Evolutionary conservation across 2,113 vertebrate species (phyloP).

Genomic region (Salvator merianae): DNA sequence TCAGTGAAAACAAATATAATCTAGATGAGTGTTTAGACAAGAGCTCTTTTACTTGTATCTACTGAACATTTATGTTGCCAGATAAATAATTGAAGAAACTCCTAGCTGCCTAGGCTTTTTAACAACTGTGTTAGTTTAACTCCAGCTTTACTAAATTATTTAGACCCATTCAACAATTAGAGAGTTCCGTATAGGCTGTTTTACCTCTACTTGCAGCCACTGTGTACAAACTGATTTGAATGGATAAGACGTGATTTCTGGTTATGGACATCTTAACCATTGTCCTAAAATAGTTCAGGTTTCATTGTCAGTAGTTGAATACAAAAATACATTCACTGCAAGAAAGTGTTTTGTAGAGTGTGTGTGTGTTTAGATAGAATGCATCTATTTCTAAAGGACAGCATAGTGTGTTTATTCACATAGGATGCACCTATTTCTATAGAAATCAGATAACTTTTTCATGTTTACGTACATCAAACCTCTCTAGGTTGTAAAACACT

Average conservation of each 20-base stretch:
- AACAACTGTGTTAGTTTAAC: conserved; percentile 34
- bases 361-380: neutral
- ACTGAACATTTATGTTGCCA: conserved; percentile 1
- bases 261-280: conserved; percentile 32
- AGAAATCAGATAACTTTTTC: neutral
- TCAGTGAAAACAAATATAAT: conserved; percentile 31
- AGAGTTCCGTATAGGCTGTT: neutral
- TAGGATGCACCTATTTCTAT: neutral
- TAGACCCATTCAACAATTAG: conserved; percentile 40
- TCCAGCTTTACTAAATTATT: conserved; percentile 49
- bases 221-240: neutral
- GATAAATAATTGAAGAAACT: conserved; percentile 49
- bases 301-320: conserved; percentile 32
- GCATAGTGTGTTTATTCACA: neutral
- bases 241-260: neutral
- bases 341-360: neutral
- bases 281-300: neutral
- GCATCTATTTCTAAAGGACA: neutral
- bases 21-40: conserved; percentile 13
- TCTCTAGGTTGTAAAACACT: neutral
- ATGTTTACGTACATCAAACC: too few species aligned
- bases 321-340: conserved; percentile 17
- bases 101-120: conserved; percentile 24
- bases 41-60: conserved; percentile 16
- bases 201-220: conserved; percentile 17